Conservation (phyloP, 2,888 invertebrate genomes). For the Lochmaea crataegi region DNA sequence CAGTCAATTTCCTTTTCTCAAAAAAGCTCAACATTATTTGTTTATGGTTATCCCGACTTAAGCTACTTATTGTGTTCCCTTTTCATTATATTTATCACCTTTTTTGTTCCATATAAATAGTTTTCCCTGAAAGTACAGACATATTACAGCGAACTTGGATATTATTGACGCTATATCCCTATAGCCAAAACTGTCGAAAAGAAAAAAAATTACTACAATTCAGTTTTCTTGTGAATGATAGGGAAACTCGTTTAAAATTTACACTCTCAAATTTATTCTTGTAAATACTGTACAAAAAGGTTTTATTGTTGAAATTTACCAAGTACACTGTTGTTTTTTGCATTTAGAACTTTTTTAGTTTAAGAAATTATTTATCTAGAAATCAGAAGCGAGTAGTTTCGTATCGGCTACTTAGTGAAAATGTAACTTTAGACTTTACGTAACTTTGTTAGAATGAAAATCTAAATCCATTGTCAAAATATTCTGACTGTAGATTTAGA, state of each 20-base stretch:
- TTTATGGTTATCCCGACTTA: too few relatives aligned
- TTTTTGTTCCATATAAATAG: too few relatives aligned
- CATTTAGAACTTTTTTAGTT: constrained; percentile 43
- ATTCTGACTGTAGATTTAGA: not conserved
- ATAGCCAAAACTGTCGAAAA: not conserved
- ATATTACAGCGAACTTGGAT: not conserved
- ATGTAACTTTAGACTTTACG: constrained; percentile 22
- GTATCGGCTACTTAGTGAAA: constrained; percentile 31
- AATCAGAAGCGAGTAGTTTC: constrained; percentile 36
- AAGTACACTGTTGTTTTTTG: constrained; percentile 48
- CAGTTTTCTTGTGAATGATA: constrained; percentile 19
- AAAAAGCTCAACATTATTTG: too few relatives aligned
- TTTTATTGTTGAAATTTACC: constrained; percentile 48
- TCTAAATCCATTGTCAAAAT: not conserved
- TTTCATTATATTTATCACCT: not conserved
- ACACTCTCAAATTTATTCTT: constrained; percentile 50
- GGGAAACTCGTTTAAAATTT: constrained; percentile 31
- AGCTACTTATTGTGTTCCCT: not conserved
- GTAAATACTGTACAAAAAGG: constrained; percentile 48
- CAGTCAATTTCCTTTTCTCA: too few relatives aligned
- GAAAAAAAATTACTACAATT: constrained; percentile 1
- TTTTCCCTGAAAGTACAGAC: not conserved
- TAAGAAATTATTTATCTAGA: constrained; percentile 40
- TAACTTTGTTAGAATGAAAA: not conserved
- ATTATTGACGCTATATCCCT: not conserved